Conservation (phyloP, 2,888 invertebrate genomes). For the Amblyjoppa proteus region DNA sequence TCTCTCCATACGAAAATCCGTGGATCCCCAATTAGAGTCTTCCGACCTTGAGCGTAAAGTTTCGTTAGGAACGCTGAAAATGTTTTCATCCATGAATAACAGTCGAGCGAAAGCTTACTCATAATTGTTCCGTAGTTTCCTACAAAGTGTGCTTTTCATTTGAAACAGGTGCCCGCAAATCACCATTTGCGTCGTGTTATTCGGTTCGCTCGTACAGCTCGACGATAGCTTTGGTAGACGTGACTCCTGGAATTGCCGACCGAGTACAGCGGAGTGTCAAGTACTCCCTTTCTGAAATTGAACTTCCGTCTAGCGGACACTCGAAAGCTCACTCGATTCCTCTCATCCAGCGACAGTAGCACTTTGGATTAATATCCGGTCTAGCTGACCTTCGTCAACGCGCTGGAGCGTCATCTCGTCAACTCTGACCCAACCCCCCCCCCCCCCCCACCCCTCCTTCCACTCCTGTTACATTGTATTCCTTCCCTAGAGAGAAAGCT, state of each 20-base stretch:
- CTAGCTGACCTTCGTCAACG: slow-evolving; percentile 43
- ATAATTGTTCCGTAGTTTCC: no score
- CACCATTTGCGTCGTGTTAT: background rate
- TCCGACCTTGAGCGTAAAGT: no score
- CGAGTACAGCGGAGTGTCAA: background rate
- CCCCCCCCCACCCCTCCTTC: background rate
- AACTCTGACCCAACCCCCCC: background rate
- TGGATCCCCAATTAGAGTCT: no score
- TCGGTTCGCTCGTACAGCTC: background rate
- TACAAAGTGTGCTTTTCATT: no score
- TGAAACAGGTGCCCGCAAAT: no score
- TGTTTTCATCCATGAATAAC: no score
- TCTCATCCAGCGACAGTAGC: slow-evolving; percentile 44
- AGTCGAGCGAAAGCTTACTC: no score
- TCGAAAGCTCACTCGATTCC: slow-evolving; percentile 10
- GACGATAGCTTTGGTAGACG: background rate
- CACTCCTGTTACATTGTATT: no score
- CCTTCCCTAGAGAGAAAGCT: no score
- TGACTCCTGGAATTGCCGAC: background rate
- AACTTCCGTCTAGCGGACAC: slow-evolving; percentile 55
- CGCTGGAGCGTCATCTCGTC: background rate
- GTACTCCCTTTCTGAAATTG: slow-evolving; percentile 36
- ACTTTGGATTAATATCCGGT: slow-evolving; percentile 66
- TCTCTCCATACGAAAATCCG: no score
- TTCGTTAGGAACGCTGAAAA: no score